phyloP scores from a whole-genome alignment of 2,113 vertebrate genomes.

The Tamias sibiricus region DNA sequence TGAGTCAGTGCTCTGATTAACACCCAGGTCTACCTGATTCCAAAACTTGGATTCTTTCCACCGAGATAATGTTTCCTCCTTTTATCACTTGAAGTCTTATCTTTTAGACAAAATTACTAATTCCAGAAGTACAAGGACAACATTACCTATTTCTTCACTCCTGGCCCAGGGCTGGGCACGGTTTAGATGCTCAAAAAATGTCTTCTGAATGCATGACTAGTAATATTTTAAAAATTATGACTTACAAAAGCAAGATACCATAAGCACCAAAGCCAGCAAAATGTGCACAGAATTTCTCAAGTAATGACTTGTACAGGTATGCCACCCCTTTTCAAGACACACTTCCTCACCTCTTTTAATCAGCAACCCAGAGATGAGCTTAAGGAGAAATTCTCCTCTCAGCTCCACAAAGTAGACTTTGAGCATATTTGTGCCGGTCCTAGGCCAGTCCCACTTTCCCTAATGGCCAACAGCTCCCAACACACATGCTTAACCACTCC shows the following conservation, averaged over 20 bases:
- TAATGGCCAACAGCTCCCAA: slow-evolving; percentile 2
- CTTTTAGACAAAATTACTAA: slow-evolving; percentile 42
- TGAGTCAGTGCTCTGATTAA: neutral
- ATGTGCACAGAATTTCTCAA: neutral
- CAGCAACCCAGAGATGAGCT: neutral
- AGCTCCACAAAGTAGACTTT: neutral
- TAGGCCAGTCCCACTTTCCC: neutral
- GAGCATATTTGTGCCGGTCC: neutral
- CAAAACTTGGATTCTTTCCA: neutral
- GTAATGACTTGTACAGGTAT: neutral
- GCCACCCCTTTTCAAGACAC: neutral
- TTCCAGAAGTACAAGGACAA: neutral
- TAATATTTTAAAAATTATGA: neutral
- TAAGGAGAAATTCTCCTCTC: neutral
- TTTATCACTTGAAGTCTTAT: neutral
- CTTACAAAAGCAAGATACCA: neutral
- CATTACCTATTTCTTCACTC: neutral
- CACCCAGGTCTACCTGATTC: neutral
- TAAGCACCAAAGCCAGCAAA: neutral
- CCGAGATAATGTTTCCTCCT: neutral
- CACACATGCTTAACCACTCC: neutral
- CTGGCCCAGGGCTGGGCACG: neutral
- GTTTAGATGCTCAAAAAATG: neutral
- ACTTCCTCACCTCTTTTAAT: slow-evolving; percentile 29
- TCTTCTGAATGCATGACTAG: neutral